Conservation (phyloP, 2,797 vertebrate genomes). For the Pangasius mekongensis region DNA sequence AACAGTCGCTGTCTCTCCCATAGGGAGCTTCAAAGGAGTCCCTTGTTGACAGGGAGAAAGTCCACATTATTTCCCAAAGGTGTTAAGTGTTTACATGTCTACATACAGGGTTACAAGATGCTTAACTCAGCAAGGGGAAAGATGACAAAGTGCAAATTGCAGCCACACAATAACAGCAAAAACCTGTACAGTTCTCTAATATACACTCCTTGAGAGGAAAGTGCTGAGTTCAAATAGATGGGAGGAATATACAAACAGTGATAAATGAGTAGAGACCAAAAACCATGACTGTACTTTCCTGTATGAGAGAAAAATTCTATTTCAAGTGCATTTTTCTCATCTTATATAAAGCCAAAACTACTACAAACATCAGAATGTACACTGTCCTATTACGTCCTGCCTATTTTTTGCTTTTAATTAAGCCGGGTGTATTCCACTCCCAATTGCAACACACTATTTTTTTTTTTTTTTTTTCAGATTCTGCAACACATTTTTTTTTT, state of each 20-base stretch:
- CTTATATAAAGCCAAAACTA: neutral
- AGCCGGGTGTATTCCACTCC: neutral
- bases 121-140: slow-evolving; percentile 53
- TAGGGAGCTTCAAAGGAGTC: slow-evolving; percentile 62
- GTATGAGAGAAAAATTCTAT: neutral
- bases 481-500: neutral
- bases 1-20: slow-evolving; percentile 48
- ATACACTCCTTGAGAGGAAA: slow-evolving; percentile 2
- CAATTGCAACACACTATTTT: neutral
- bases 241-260: neutral
- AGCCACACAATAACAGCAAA: slow-evolving; percentile 12
- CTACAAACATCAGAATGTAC: neutral
- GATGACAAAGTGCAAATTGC: slow-evolving; percentile 16
- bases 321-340: neutral
- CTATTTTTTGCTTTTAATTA: neutral
- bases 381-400: neutral
- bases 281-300: slow-evolving; percentile 1
- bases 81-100: slow-evolving; percentile 62
- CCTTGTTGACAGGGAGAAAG: slow-evolving; percentile 57
- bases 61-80: slow-evolving; percentile 56
- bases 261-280: slow-evolving; percentile 8
- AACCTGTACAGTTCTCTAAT: neutral
- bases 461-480: neutral
- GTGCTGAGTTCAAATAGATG: neutral
- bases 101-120: slow-evolving; percentile 62